Evolutionary conservation across 23 tunicate genomes (phyloP), one percentile per base, ranked within the genome.

Genomic region (Halocynthia aurantium): DNA sequence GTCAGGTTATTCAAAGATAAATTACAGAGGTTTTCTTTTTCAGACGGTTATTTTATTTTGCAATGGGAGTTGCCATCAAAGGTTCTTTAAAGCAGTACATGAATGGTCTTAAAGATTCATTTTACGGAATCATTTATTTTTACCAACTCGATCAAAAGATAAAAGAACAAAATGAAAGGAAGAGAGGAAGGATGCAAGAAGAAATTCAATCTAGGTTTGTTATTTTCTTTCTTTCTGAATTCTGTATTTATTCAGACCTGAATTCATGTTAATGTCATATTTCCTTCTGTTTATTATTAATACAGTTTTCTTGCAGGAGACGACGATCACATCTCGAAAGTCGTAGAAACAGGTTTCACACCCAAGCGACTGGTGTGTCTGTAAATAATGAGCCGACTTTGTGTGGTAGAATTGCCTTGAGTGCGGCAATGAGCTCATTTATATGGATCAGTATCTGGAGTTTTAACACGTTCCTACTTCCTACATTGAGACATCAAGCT

Each of bases 361-460:
- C 44, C 44, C 15, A 53, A 15, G 56, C 18, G 10, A 8, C 22
- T 2, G 17, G 60, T 52, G 10, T 54, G 8, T 54, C 78, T 15
- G 55, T 54, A 49, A 74, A 74, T 19, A 74, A 55, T 51, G 81
- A 82, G 44, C 75, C 80, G 17, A 65, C 83, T 21, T 55, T 85
- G 65, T 44, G 71, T 6, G 80, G 83, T 7, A 21, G 83, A 53
- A 60, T 85, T 40, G 73, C 58, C 61, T 21, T 78, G 57, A 85
- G 77, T 63, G 70, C 89, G 19, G 83, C 89, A 15, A 52, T 85
- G 72, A 61, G 76, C 50, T 63, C 77, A 7, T 71, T 85, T 52
- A 75, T 85, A 6, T 85, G 89, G 89, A 52, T 78, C n/a, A 79
- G 83, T 67, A 62, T 85, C 22, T 85, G 89, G 83, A 60, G 58